Percentiles rank a stretch among this genome's conserved stretches.
phyloP scores from a whole-genome alignment of 2,113 vertebrate species.

The Ahaetulla prasina region DNA sequence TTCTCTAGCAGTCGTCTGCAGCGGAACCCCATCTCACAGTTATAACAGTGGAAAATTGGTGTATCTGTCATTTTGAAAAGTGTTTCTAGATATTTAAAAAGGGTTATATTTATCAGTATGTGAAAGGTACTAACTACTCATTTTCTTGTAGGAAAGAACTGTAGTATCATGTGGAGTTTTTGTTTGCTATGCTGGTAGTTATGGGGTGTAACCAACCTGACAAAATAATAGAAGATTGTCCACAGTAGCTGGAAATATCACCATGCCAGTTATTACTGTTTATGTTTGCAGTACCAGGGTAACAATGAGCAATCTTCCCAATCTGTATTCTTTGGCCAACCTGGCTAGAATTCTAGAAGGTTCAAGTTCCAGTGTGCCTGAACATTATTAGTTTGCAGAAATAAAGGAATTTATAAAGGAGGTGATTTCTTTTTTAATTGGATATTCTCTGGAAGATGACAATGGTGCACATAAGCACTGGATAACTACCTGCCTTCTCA shows the following conservation, averaged over 20 bases:
- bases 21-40: constrained; percentile 11
- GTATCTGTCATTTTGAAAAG: not conserved
- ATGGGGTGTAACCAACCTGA: not conserved
- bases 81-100: not conserved
- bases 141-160: not conserved
- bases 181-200: constrained; percentile 17
- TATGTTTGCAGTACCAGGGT: not conserved
- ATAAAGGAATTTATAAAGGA: not conserved
- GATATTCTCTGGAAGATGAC: not conserved
- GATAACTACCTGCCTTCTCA: not conserved
- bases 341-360: not conserved
- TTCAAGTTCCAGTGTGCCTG: not conserved
- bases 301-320: not conserved
- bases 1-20: constrained; percentile 11
- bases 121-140: not conserved
- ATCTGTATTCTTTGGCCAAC: not conserved
- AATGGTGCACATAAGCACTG: not conserved
- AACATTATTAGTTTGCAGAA: not conserved
- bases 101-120: not conserved
- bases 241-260: not conserved
- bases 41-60: not conserved
- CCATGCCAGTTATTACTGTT: constrained; percentile 12
- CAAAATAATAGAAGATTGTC: not conserved
- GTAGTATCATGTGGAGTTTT: not conserved
- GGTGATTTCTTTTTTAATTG: not conserved